Base-by-base conservation (phyloP, 2,888 invertebrate genomes). In the Agriopis aurantiaria region DNA sequence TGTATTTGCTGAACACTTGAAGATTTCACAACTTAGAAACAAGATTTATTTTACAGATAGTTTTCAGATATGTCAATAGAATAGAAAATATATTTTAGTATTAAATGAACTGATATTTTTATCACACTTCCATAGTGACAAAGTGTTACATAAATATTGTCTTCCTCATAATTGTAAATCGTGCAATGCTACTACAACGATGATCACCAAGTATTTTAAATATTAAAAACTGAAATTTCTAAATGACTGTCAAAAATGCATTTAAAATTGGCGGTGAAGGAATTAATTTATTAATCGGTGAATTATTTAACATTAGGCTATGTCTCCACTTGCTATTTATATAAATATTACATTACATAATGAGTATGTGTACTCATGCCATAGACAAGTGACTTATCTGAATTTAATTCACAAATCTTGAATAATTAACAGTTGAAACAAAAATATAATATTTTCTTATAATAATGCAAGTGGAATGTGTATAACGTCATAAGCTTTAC, bases 241-340 rank as follows among this genome's bases (percentile, higher is more conserved):
- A 88, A 85, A 80, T 81, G 90, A 91, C 90, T 90, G 91, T 91
- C 88, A 82, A 85, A 48, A 82, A 86, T 91, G 93, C 92, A 92
- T 93, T 92, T 93, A 71, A 68, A 92, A 85, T 89, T 87, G 88
- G 85, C 87, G 87, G 82, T 85, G 82, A 72, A 82, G 82, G 77
- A 83, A 84, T 83, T 87, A 81, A 87, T 88, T 89, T 87, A 89
- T 88, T 81, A 83, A 86, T 84, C 83, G 85, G 84, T 83, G 82
- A 83, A 76, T 65, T 74, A 70, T 71, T 71, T 69, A 63, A 73
- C 62, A 62, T 69, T 67, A 72, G 73, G 81, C 80, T 81, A 82
- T 78, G 80, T 81, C 52, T 64, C 63, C 67, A 73, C 75, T 75
- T 74, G 75, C 72, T 63, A 66, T 68, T 67, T 73, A 70, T 45